Evolutionary conservation across 2,888 invertebrate genomes (phyloP).

Genomic region (Amaurobius ferox): DNA sequence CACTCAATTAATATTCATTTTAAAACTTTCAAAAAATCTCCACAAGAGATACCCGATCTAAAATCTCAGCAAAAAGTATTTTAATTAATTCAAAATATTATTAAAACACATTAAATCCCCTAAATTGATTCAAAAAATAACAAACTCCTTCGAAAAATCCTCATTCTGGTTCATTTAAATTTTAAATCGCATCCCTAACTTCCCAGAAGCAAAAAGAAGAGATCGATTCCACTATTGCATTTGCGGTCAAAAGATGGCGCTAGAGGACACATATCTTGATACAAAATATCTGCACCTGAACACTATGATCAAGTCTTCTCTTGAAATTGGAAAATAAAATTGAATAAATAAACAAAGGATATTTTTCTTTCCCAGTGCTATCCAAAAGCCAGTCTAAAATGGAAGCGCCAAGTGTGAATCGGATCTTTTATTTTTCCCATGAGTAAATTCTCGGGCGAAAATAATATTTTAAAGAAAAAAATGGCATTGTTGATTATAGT

Average conservation of each 20-base stretch:
- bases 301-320: background rate
- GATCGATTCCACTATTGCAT: background rate
- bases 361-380: background rate
- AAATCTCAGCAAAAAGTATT: background rate
- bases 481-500: background rate
- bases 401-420: conserved; percentile 12
- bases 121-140: background rate
- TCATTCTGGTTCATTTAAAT: background rate
- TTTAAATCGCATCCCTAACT: background rate
- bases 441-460: conserved; percentile 5
- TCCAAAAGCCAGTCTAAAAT: background rate
- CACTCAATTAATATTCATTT: too few species aligned
- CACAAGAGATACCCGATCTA: background rate
- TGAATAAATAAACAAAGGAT: background rate
- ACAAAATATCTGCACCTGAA: background rate
- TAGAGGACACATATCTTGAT: background rate
- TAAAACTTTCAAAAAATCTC: too few species aligned
- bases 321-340: conserved; percentile 1
- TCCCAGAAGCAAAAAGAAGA: background rate
- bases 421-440: conserved; percentile 11
- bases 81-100: conserved; percentile 17
- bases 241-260: background rate
- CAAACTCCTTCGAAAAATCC: background rate
- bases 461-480: background rate
- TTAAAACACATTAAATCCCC: background rate